phyloP scores from a whole-genome alignment of 2,797 vertebrate species.

The Zalophus californianus region DNA sequence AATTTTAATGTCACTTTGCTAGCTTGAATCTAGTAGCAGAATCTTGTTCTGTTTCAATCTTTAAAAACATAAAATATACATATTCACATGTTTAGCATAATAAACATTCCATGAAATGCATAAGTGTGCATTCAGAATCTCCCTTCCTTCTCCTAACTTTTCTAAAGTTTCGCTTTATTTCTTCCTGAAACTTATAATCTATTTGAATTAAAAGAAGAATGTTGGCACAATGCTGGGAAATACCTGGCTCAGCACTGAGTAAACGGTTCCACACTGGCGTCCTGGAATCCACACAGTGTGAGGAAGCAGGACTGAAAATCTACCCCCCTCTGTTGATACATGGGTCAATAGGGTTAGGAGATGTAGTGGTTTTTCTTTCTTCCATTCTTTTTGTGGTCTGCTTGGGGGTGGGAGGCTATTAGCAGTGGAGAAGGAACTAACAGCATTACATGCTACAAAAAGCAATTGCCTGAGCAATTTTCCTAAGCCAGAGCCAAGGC shows the following conservation, averaged over 20 bases:
- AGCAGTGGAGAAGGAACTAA: slow-evolving; percentile 75
- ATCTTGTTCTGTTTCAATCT: background rate
- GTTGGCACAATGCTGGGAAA: background rate
- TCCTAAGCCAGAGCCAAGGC: slow-evolving; percentile 76
- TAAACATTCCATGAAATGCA: background rate
- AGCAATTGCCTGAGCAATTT: slow-evolving; percentile 74
- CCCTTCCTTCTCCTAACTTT: background rate
- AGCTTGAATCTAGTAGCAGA: background rate
- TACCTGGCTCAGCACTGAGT: background rate
- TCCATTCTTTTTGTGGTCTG: background rate
- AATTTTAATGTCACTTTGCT: background rate
- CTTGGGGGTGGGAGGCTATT: slow-evolving; percentile 48
- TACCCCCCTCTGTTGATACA: background rate
- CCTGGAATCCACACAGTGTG: background rate
- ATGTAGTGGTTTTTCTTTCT: slow-evolving; percentile 57
- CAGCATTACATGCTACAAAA: slow-evolving; percentile 77
- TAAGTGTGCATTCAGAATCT: background rate
- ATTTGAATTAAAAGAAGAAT: background rate
- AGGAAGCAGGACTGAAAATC: background rate
- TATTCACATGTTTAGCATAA: background rate
- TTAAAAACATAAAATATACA: background rate
- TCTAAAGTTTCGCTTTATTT: background rate
- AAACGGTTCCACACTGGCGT: background rate
- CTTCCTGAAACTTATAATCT: background rate
- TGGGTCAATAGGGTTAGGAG: background rate